Conservation (phyloP, 1,140 invertebrate species). For the Leptopilina boulardi region DNA sequence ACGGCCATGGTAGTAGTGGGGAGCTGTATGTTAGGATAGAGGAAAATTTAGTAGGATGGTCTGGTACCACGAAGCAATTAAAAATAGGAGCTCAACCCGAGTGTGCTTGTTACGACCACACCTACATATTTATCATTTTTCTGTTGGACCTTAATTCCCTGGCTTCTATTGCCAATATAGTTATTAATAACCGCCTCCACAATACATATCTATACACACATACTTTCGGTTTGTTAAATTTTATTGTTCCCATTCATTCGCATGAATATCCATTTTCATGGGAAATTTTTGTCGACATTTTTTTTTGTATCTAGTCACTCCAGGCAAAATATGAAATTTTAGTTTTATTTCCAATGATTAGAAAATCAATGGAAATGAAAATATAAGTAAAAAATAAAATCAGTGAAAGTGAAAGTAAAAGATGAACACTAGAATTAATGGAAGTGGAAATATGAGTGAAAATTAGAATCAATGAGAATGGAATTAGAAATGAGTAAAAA, state of each 20-base stretch:
- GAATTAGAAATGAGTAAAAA: no score
- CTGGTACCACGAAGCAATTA: slow-evolving; percentile 65
- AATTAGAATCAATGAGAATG: no score
- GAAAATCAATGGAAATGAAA: no score
- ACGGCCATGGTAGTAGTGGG: neutral
- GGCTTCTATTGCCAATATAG: slow-evolving; percentile 13
- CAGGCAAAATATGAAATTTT: no score
- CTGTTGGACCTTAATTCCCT: slow-evolving; percentile 52
- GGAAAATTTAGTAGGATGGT: slow-evolving; percentile 25
- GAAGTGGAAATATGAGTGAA: no score
- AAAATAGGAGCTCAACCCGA: slow-evolving; percentile 70
- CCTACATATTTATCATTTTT: slow-evolving; percentile 71
- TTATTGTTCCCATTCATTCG: neutral
- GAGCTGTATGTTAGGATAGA: neutral
- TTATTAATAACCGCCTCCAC: neutral
- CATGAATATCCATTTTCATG: no score
- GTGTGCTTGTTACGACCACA: slow-evolving; percentile 68
- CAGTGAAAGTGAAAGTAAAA: no score
- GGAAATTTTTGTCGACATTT: no score
- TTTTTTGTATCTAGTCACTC: no score
- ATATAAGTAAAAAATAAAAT: no score
- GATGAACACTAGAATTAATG: no score
- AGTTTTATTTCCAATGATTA: no score
- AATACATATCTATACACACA: slow-evolving; percentile 3
- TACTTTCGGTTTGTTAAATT: slow-evolving; percentile 3